Evolutionary conservation across 2,113 vertebrate species (phyloP).

Genomic region (Amblyornis subalaris): DNA sequence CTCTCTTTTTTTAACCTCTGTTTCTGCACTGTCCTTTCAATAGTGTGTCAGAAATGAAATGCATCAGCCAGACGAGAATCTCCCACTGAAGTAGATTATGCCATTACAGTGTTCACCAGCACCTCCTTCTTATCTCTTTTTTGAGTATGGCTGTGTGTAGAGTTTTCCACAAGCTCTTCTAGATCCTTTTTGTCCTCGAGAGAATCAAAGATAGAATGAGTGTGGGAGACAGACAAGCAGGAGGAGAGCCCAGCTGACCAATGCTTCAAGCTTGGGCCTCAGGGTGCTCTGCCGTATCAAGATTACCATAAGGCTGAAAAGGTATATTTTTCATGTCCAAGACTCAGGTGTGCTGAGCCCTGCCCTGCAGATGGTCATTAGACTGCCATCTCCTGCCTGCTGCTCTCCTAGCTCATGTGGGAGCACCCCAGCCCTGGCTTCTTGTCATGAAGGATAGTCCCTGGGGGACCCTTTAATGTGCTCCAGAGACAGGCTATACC

Average conservation of each 20-base stretch:
- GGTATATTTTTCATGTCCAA: background rate
- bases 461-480: background rate
- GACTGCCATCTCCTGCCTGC: background rate
- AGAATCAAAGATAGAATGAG: slow-evolving; percentile 42
- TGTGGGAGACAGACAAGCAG: slow-evolving; percentile 8
- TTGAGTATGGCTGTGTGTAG: slow-evolving; percentile 25
- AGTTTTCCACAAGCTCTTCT: slow-evolving; percentile 56
- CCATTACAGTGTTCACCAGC: slow-evolving; percentile 14
- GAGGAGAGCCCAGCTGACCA: background rate
- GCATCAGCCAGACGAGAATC: slow-evolving; percentile 14
- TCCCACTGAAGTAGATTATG: background rate
- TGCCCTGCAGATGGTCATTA: background rate
- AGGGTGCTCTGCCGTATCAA: background rate
- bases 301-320: background rate
- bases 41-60: slow-evolving; percentile 28
- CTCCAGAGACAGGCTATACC: background rate
- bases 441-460: background rate
- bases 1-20: background rate
- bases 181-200: slow-evolving; percentile 11
- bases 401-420: background rate
- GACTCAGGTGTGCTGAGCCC: background rate
- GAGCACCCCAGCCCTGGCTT: background rate
- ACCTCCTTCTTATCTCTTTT: slow-evolving; percentile 46
- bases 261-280: background rate
- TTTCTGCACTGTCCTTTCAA: background rate